Evolutionary conservation across 2,888 invertebrate genomes (phyloP).

Genomic region (Plebejus anna): DNA sequence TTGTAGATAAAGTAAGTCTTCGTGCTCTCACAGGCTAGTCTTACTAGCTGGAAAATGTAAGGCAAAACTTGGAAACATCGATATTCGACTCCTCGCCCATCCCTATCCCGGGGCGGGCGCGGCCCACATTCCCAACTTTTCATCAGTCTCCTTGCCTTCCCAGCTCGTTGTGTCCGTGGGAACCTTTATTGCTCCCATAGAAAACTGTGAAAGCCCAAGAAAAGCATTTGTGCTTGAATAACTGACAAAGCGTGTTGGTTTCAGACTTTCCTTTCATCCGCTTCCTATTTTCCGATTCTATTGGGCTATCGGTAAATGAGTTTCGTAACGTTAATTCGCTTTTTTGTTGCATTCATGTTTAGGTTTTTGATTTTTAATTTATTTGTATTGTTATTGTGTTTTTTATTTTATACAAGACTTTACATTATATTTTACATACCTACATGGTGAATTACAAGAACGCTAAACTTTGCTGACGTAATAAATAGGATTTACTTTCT

Average conservation of each 20-base stretch:
- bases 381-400: neutral
- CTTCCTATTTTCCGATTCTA: slow-evolving; percentile 61
- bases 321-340: slow-evolving; percentile 67
- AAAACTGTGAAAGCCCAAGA: slow-evolving; percentile 77
- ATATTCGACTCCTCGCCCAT: slow-evolving; percentile 40
- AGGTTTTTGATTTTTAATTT: slow-evolving; percentile 40
- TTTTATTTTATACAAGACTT: neutral
- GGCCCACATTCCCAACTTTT: slow-evolving; percentile 78
- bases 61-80: slow-evolving; percentile 34
- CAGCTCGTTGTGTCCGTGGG: slow-evolving; percentile 74
- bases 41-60: neutral
- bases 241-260: slow-evolving; percentile 64
- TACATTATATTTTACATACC: too few relatives aligned
- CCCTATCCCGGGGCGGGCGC: slow-evolving; percentile 62
- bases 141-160: slow-evolving; percentile 73
- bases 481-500: too few relatives aligned
- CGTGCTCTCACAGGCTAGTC: neutral
- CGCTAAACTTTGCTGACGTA: too few relatives aligned
- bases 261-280: slow-evolving; percentile 63
- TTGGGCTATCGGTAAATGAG: slow-evolving; percentile 70
- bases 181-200: slow-evolving; percentile 79
- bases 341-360: slow-evolving; percentile 53
- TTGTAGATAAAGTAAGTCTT: neutral
- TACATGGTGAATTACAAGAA: too few relatives aligned
- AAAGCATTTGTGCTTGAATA: slow-evolving; percentile 77